These are phyloP conservation scores for Ochotona princeps DNA, from an alignment of 2,113 vertebrate species.

Conservation along the genomic window DNA sequence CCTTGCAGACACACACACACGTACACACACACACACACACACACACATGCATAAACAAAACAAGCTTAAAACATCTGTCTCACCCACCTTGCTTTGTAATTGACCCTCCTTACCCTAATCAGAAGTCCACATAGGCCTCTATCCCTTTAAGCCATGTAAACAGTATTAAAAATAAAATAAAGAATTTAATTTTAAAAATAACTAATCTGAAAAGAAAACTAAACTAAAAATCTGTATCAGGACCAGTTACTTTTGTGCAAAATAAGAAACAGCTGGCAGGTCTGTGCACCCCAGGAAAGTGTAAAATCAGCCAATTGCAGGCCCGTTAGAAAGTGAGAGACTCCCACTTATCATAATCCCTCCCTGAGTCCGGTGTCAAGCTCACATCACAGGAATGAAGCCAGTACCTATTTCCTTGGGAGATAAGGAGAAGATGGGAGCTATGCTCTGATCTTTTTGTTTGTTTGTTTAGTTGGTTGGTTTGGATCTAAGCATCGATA, in stretches of 20 bases:
- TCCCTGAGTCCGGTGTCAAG: no score
- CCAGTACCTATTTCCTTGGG: neutral
- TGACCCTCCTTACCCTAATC: no score
- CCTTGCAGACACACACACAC: no score
- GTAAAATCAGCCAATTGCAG: neutral
- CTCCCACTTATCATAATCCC: neutral
- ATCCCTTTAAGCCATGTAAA: no score
- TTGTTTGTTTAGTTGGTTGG: neutral
- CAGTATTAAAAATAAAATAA: no score
- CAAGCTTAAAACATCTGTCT: no score
- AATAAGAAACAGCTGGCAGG: neutral
- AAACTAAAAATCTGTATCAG: no score
- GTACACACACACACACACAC: no score
- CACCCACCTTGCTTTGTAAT: no score
- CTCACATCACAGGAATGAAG: neutral
- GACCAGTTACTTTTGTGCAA: neutral
- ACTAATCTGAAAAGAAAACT: neutral
- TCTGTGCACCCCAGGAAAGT: neutral
- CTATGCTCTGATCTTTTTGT: neutral
- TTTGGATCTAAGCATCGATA: neutral
- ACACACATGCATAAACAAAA: no score
- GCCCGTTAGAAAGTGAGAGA: neutral
- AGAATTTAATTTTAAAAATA: no score
- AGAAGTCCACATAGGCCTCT: no score
- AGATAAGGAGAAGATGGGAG: neutral